Evolutionary conservation across 2,113 vertebrate species (phyloP).

Genomic region (Miniopterus natalensis): DNA sequence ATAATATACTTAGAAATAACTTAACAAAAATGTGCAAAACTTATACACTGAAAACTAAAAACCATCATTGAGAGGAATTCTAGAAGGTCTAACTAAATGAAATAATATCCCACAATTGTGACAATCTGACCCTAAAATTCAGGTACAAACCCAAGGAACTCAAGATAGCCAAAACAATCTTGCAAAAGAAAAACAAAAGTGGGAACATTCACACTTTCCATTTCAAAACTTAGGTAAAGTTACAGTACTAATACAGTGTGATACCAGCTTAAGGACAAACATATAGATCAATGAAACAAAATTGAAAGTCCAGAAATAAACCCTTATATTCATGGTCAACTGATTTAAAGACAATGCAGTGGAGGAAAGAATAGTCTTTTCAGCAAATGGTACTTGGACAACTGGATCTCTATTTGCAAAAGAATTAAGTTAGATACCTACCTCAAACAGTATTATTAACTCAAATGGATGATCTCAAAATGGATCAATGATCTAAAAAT

Average conservation of each 20-base stretch:
- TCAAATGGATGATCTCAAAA: neutral
- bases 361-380: neutral
- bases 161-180: neutral
- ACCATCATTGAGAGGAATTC: neutral
- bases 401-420: neutral
- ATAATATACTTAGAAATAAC: neutral
- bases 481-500: neutral
- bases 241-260: neutral
- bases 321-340: neutral
- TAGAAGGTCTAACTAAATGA: neutral
- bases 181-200: neutral
- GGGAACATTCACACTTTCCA: neutral
- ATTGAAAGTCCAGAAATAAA: neutral
- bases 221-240: constrained; percentile 42
- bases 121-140: neutral
- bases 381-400: neutral
- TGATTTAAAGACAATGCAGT: neutral
- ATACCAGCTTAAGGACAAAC: neutral
- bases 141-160: neutral
- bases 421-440: neutral
- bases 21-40: neutral
- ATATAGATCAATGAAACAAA: neutral
- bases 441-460: neutral
- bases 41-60: neutral
- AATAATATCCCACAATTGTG: neutral